A percentile compares a stretch with the other conserved stretches of the same genome.
Evolutionary conservation across 2,113 vertebrate species (phyloP).

Genomic region (Caranx ignobilis): DNA sequence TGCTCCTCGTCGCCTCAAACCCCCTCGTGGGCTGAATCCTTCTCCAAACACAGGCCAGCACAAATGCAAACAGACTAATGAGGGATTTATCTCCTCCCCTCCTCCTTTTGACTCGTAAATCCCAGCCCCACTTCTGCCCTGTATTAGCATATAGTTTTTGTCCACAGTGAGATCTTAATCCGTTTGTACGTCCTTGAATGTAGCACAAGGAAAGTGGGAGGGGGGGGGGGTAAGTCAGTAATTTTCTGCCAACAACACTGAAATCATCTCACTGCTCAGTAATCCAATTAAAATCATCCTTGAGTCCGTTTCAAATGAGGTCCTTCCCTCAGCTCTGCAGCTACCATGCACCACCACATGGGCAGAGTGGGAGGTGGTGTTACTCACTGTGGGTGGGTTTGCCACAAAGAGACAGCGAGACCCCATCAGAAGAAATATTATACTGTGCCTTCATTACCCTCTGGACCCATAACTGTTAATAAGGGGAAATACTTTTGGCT

Average conservation of each 20-base stretch:
- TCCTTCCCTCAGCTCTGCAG: slow-evolving; percentile 23
- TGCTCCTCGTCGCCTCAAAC: slow-evolving; percentile 48
- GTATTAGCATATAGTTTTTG: slow-evolving; percentile 75
- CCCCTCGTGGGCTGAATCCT: slow-evolving; percentile 61
- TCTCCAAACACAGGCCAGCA: slow-evolving; percentile 69
- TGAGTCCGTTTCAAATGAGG: slow-evolving; percentile 59
- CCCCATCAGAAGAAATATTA: slow-evolving; percentile 68
- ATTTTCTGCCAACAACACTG: slow-evolving; percentile 55
- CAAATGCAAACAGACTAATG: slow-evolving; percentile 78
- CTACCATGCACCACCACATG: slow-evolving; percentile 26
- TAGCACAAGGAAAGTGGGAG: slow-evolving; percentile 45
- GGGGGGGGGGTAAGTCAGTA: slow-evolving; percentile 37
- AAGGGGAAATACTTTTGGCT: slow-evolving; percentile 51
- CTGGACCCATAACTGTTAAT: slow-evolving; percentile 52
- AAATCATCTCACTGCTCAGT: slow-evolving; percentile 66
- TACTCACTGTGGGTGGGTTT: slow-evolving; percentile 46
- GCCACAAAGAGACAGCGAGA: slow-evolving; percentile 59
- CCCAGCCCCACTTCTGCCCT: slow-evolving; percentile 56
- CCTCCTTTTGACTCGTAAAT: slow-evolving; percentile 56
- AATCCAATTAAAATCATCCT: slow-evolving; percentile 80
- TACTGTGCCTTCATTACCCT: slow-evolving; percentile 62
- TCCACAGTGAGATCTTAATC: slow-evolving; percentile 73
- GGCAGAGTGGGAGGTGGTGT: slow-evolving; percentile 62
- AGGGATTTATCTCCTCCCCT: slow-evolving; percentile 71
- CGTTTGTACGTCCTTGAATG: slow-evolving; percentile 76